These are phyloP conservation scores for Chrysoperla carnea DNA, from an alignment of 1,140 invertebrate species.

Conservation along the genomic window DNA sequence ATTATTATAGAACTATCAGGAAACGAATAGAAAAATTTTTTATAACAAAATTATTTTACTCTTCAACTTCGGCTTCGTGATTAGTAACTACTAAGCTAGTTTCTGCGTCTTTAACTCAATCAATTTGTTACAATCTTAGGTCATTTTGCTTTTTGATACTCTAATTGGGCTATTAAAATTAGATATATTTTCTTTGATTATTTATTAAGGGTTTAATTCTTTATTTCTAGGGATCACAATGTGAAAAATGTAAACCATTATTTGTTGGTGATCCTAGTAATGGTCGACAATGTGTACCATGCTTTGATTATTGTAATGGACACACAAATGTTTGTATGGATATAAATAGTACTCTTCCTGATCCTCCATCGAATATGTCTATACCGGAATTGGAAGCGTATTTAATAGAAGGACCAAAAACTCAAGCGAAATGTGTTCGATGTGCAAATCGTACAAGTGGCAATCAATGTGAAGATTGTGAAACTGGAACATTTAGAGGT, in stretches of 20 bases:
- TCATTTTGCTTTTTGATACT: too few species aligned
- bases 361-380: constrained; percentile 1
- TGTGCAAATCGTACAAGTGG: constrained; percentile 77
- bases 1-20: too few species aligned
- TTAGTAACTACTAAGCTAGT: too few species aligned
- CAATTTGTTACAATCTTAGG: too few species aligned
- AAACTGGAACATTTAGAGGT: constrained; percentile 69
- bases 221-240: constrained; percentile 44
- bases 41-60: too few species aligned
- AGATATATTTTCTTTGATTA: too few species aligned
- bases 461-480: constrained; percentile 66
- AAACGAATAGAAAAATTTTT: too few species aligned
- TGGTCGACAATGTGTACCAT: constrained; percentile 73
- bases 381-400: constrained; percentile 27
- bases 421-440: constrained; percentile 62
- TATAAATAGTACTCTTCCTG: constrained; percentile 27
- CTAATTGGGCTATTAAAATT: too few species aligned
- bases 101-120: too few species aligned
- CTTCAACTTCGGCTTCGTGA: too few species aligned
- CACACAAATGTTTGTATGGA: constrained; percentile 70
- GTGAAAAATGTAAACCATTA: constrained; percentile 71
- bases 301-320: constrained; percentile 74
- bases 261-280: constrained; percentile 83
- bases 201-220: too few species aligned
- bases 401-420: constrained; percentile 40